These are phyloP conservation scores for Lasioglossum baleicum DNA, from an alignment of 1,140 invertebrate species.

Conservation along the genomic window DNA sequence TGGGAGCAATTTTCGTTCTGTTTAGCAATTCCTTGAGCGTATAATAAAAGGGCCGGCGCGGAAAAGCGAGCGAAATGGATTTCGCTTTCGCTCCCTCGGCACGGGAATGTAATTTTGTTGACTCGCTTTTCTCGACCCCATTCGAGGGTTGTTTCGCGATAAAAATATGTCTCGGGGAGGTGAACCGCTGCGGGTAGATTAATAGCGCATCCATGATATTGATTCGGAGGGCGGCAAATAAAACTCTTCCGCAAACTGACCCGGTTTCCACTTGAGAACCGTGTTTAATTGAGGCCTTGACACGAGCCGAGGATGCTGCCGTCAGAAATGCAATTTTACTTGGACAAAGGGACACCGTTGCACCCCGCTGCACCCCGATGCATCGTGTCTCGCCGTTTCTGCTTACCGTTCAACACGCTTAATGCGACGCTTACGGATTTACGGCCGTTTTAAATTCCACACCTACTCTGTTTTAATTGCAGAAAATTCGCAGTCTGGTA, in stretches of 20 bases:
- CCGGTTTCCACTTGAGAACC: not conserved
- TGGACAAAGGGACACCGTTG: not conserved
- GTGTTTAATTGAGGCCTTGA: conserved; percentile 27
- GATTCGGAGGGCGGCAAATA: conserved; percentile 16
- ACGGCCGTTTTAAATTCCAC: not conserved
- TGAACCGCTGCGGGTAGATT: not conserved
- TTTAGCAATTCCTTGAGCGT: not conserved
- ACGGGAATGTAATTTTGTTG: not conserved
- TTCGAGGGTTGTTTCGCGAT: not conserved
- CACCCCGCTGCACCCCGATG: too few species aligned
- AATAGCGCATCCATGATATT: conserved; percentile 13
- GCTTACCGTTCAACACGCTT: not conserved
- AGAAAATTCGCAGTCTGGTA: too few species aligned
- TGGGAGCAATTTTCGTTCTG: not conserved
- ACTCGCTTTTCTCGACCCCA: not conserved
- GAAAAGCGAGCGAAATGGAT: not conserved
- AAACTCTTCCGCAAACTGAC: conserved; percentile 14
- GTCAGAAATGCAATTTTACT: conserved; percentile 5
- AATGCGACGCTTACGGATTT: not conserved
- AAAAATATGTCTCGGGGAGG: not conserved
- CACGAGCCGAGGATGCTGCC: not conserved
- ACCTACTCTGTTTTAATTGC: too few species aligned
- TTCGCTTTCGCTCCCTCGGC: not conserved
- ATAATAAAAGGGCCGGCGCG: not conserved
- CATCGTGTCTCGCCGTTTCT: not conserved